Conservation (phyloP, 2,113 vertebrate species). For the Panurus biarmicus region DNA sequence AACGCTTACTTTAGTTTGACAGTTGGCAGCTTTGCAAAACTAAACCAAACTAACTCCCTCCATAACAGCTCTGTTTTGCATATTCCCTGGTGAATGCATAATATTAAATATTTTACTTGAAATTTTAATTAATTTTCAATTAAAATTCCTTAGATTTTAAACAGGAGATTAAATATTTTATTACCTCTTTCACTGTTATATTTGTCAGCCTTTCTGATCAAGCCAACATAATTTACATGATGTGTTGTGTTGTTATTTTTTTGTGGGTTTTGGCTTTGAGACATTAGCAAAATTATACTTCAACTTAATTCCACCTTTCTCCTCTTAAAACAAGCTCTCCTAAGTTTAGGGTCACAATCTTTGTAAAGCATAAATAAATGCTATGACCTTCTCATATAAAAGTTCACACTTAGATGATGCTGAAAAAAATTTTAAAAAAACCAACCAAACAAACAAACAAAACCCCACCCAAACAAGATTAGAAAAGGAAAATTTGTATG, state of each 20-base stretch:
- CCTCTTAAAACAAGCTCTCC: neutral
- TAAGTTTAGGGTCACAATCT: neutral
- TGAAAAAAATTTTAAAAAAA: neutral
- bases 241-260: neutral
- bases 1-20: conserved; percentile 8
- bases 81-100: conserved; percentile 16
- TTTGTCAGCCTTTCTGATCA: neutral
- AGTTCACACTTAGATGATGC: neutral
- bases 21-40: conserved; percentile 3
- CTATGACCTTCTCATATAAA: neutral
- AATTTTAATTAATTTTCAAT: conserved; percentile 60
- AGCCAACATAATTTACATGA: neutral
- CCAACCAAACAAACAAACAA: too few relatives aligned
- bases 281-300: neutral
- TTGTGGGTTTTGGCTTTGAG: neutral
- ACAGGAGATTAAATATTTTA: neutral
- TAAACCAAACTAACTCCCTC: conserved; percentile 8
- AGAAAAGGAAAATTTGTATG: neutral
- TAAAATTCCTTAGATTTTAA: conserved; percentile 54
- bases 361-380: conserved; percentile 9
- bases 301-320: neutral
- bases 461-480: too few relatives aligned
- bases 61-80: conserved; percentile 11
- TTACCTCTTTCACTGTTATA: neutral
- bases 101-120: conserved; percentile 37